These are phyloP conservation scores for Lasiurus cinereus DNA, from an alignment of 2,113 vertebrate genomes.

Conservation along the genomic window DNA sequence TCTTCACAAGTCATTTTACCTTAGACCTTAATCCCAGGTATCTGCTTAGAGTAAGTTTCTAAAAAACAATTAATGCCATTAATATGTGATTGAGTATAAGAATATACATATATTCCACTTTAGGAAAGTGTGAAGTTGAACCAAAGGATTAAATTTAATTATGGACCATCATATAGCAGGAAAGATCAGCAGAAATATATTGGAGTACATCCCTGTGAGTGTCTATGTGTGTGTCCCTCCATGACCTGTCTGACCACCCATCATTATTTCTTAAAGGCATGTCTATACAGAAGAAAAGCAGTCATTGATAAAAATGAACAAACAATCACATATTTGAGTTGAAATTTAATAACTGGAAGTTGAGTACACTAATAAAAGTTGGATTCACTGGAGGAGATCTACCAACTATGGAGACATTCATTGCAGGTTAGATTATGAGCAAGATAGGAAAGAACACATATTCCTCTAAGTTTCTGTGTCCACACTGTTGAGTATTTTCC, in stretches of 20 bases:
- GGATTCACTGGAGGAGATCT: not conserved
- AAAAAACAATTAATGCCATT: constrained; percentile 6
- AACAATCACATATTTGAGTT: not conserved
- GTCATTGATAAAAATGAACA: not conserved
- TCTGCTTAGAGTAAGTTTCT: not conserved
- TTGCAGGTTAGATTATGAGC: not conserved
- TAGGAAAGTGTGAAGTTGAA: not conserved
- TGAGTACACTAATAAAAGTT: not conserved
- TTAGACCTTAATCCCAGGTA: not conserved
- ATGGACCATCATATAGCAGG: not conserved
- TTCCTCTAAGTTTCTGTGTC: not conserved
- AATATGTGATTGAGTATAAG: not conserved
- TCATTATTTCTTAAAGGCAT: not conserved
- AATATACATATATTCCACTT: not conserved
- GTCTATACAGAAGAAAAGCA: not conserved
- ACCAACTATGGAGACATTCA: not conserved
- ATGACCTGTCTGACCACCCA: not conserved
- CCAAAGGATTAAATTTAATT: not conserved
- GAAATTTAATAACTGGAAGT: not conserved
- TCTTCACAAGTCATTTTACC: constrained; percentile 22
- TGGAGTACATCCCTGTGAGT: not conserved
- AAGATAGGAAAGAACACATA: not conserved
- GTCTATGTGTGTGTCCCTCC: not conserved
- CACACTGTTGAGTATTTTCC: not conserved
- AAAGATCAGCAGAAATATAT: not conserved